Evolutionary conservation across 2,797 vertebrate genomes (phyloP).

Genomic region (Glossophaga mutica): DNA sequence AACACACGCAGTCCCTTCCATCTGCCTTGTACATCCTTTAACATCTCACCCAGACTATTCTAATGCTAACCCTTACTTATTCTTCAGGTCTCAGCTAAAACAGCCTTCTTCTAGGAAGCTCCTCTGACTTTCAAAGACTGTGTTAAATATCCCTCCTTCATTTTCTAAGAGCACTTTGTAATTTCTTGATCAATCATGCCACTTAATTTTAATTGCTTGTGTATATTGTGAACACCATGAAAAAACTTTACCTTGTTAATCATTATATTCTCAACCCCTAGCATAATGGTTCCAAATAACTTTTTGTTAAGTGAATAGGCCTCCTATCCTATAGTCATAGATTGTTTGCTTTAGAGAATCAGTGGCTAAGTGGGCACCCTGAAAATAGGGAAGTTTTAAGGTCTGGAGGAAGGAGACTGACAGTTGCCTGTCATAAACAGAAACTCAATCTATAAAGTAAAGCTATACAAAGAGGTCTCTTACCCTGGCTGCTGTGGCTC

Average conservation of each 20-base stretch:
- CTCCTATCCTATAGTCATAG: not conserved
- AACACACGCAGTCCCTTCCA: not conserved
- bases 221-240: not conserved
- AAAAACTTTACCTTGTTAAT: not conserved
- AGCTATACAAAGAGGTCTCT: not conserved
- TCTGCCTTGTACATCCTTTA: not conserved
- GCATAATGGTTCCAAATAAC: not conserved
- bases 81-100: not conserved
- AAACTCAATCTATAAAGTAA: not conserved
- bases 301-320: not conserved
- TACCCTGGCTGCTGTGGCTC: too few species aligned
- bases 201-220: not conserved
- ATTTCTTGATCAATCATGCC: not conserved
- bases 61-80: not conserved
- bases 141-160: not conserved
- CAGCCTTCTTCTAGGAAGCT: not conserved
- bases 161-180: not conserved
- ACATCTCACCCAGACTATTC: not conserved
- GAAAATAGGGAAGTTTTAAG: not conserved
- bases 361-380: not conserved
- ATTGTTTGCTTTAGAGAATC: not conserved
- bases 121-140: not conserved
- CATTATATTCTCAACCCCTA: not conserved
- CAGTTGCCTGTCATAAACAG: not conserved
- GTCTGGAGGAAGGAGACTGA: not conserved